Base-by-base conservation (phyloP, 2,888 invertebrate species). In the Eristalis pertinax region DNA sequence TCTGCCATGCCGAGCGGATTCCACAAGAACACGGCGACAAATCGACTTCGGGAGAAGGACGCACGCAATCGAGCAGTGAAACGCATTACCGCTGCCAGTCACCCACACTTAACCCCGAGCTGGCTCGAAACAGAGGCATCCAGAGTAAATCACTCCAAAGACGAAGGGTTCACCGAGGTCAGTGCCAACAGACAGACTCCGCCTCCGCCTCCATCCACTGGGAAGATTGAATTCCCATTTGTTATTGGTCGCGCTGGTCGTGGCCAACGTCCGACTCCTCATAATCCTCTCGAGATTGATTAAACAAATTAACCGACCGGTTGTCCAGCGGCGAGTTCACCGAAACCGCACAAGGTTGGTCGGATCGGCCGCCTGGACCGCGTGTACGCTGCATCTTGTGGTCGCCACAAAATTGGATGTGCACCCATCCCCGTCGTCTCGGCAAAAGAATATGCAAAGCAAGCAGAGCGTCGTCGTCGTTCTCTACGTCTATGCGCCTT, bases 401-500 rank as follows among this genome's bases (percentile, higher is more conserved):
- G 50, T 50, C 19, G 19, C 50, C 50, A 8, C 50, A 19, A 50
- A 50, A 50, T 50, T 19, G 50, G 19, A 50, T 19, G 50, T 50
- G 19, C 50, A 19, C 19, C 8, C 19, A 50, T 50, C 50, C n/a
- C n/a, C n/a, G n/a, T n/a, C 50, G 19, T 50, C 50, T 19, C 19
- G 50, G 19, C 1, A 19, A 8, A 19, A n/a, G 50, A 50, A 72
- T 64, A 86, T 86, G 86, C 86, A 86, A 86, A 85, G 72, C 85
- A 74, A 85, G 72, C 81, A 77, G 50, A 50, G 10, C 50, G 50
- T 50, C 26, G 26, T 26, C 26, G 1, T 26, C 77, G 75, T 72
- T 70, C 26, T 22, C 86, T 75, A 75, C 58, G 83, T 70, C 83
- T 86, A 86, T 86, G 78, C 75, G 75, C 72, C 86, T 86, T 83